Evolutionary conservation across 92 coral and sea anemone genomes (phyloP), one percentile per base, ranked within the genome.

Genomic region (Zoanthus gigantus): DNA sequence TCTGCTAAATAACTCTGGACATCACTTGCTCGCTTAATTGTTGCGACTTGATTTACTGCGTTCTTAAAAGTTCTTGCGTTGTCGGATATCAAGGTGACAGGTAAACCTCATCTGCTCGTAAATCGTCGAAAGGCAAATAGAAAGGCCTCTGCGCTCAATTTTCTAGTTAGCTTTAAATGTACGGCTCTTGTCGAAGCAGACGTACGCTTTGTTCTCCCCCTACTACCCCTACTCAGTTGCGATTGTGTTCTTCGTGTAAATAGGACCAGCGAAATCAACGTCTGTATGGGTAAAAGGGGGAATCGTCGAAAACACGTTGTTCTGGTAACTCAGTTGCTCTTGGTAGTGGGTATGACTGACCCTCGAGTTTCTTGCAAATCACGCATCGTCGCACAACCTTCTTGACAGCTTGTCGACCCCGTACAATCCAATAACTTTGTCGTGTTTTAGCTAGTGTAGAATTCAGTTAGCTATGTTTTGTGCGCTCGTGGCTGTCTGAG

Each of bases 221-320:
- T 57, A 23, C 45, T 83, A 23, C 23, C 23, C 23, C 23, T 23
- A 23, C 23, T 23, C 45, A 48, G 78, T 72, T 23, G 82, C 29
- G 69, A 77, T 15, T 23, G n/a, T 6, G 28, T 77, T 68, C 45
- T 56, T 77, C 48, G 82, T 56, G 68, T 77, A 77, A 6, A 88
- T 52, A 30, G 95, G 92, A 47, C 95, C 91, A 1, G 95, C 93
- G 16, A 92, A 90, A 74, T 92, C 91, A 37, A 90, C 86, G 7
- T 93, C 95, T 4, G 89, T 71, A 45, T 90, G 89, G 0, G 91
- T 71, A 83, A 92, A 90, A 0, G 91, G 92, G 5, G 95, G 91
- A 83, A 23, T 92, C 91, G 44, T 72, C 78, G 45, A 73, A 88
- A 45, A 79, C 86, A 18, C 81, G 86, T 58, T 53, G 65, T 57